Evolutionary conservation across 2,113 vertebrate species (phyloP), one percentile per base, ranked within the genome.

Genomic region (Lepidiolamprologus cunningtoni): DNA sequence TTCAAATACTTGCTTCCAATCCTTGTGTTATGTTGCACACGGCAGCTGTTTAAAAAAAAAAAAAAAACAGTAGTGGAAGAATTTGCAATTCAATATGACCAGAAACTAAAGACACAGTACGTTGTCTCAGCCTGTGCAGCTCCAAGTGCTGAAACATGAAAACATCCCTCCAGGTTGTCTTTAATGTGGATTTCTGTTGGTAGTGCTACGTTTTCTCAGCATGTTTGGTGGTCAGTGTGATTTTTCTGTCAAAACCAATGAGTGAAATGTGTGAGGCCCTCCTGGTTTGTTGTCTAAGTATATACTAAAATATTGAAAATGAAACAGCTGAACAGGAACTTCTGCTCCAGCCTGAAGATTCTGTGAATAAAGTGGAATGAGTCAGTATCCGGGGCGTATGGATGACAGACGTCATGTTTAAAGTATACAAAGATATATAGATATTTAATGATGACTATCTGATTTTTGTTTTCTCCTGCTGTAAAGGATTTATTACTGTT

Each of bases 371-470:
- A 26, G 35, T 68, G 53, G 45, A 89, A 83, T 23, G 50, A 87
- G 21, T 80, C 28, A 42, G 55, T 88, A 66, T 85, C 21, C 82
- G 14, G 87, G 73, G 58, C 58, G 23, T 80, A 68, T 81, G 61
- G 61, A 80, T 52, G 82, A 91, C 76, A 84, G 37, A 61, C 11
- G 26, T 23, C 19, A 88, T 79, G 89, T 93, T 93, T 76, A 89
- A 91, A 93, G 28, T 90, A 82, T 91, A 85, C 47, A 84, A 86
- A 85, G 53, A 91, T 89, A 88, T 81, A 92, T 76, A 89, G 63
- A 89, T 95, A 94, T 95, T 93, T 94, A 94, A 94, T 90, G 28
- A 91, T 86, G 37, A 90, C 9, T 52, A 13, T 85, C 66, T 92
- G 66, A 91, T 91, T 93, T 61, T 87, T 80, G 76, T 83, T 83